Evolutionary conservation across 2,797 vertebrate genomes (phyloP).

Genomic region (Psittacula echo): DNA sequence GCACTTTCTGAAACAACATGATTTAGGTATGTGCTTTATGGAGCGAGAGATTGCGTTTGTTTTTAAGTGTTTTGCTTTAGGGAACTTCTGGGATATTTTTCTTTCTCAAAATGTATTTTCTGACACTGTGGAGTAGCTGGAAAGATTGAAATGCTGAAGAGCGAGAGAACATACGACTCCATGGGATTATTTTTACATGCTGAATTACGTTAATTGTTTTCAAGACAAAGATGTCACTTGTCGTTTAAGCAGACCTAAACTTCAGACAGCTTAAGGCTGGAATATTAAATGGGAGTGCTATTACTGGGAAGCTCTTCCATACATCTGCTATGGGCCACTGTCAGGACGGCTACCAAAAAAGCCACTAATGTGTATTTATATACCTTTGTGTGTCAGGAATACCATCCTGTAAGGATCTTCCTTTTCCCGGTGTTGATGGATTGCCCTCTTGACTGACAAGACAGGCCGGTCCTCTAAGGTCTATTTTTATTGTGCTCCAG

Average conservation of each 20-base stretch:
- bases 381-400: not conserved
- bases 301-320: not conserved
- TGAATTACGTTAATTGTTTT: conserved; percentile 2
- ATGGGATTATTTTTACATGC: conserved; percentile 42
- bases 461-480: not conserved
- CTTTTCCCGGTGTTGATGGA: not conserved
- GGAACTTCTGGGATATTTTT: not conserved
- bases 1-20: not conserved
- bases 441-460: not conserved
- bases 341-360: not conserved
- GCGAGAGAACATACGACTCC: conserved; percentile 14
- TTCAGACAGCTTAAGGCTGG: not conserved
- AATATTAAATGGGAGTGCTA: not conserved
- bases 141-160: conserved; percentile 31
- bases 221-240: not conserved
- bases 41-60: not conserved
- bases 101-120: not conserved
- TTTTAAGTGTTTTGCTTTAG: not conserved
- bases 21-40: not conserved
- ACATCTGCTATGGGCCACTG: not conserved
- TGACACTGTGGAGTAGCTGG: conserved; percentile 13
- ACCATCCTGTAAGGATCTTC: not conserved
- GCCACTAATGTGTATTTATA: not conserved
- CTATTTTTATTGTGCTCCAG: not conserved
- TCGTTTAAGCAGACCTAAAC: conserved; percentile 24